Evolutionary conservation across 2,797 vertebrate genomes (phyloP).

Genomic region (Eleutherodactylus coqui): DNA sequence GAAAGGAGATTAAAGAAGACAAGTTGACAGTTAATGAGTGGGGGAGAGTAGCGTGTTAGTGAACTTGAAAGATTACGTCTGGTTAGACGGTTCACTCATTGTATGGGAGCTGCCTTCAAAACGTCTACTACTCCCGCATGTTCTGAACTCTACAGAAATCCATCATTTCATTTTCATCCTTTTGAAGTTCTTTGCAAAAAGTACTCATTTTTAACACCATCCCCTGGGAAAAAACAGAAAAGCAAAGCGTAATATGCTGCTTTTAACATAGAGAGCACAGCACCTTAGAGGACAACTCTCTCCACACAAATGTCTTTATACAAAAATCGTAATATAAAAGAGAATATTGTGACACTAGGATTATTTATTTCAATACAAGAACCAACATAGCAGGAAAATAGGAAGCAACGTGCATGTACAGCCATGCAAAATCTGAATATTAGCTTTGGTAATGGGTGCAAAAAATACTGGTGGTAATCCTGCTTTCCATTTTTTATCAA

Average conservation of each 20-base stretch:
- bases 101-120: not conserved
- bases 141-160: not conserved
- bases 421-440: too few species aligned
- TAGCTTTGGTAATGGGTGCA: too few species aligned
- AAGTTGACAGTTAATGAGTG: slow-evolving; percentile 53
- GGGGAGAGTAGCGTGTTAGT: slow-evolving; percentile 34
- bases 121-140: not conserved
- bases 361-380: not conserved
- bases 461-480: too few species aligned
- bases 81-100: slow-evolving; percentile 13
- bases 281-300: not conserved
- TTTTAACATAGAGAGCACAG: not conserved
- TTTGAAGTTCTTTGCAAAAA: not conserved
- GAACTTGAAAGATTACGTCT: slow-evolving; percentile 49
- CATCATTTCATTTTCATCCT: slow-evolving; percentile 1
- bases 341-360: not conserved
- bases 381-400: not conserved
- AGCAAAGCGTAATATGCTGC: not conserved
- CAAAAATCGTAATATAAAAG: not conserved
- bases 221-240: not conserved
- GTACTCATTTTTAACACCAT: not conserved
- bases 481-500: too few species aligned
- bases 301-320: not conserved
- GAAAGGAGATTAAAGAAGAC: slow-evolving; percentile 49
- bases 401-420: not conserved